Base-by-base conservation (phyloP, 30 jellyfish, hydroid and myxozoan genomes). In the Mastigias papua region DNA sequence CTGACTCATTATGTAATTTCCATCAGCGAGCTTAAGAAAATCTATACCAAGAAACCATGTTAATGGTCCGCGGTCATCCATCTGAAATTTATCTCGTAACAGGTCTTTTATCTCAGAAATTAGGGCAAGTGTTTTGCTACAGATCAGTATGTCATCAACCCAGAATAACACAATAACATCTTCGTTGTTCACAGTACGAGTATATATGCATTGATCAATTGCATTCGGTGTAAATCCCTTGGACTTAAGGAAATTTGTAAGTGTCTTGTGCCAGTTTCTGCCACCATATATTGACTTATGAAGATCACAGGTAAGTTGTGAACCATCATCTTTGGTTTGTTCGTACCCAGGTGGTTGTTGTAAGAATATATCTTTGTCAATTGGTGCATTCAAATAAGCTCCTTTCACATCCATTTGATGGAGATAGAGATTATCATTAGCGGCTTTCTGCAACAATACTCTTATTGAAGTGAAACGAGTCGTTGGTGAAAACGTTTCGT, bases 401-500 rank as follows among this genome's bases (percentile, higher is more conserved):
- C 75, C 74, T 42, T 79, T 79, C 10, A 51, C 81, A 48, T 79
- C 90, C 90, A 79, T 79, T 29, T 79, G 90, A 58, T 79, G 90
- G 5, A 79, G 2, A 22, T 79, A 31, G 28, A 79, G 34, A 2
- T 58, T 57, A 21, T 57, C 90, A 68, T 79, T 79, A 8, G 81
- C 64, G 2, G 90, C 82, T 61, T 79, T 79, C 15, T 79, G 90
- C 17, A 79, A 33, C 28, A 63, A 66, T 13, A 58, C 25, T 17
- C 90, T 86, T 54, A 79, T 79, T 51, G 90, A 79, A 1, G 81
- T 61, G 37, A 79, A 63, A 26, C 90, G 15, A 4, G 86, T 58
- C 3, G 90, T 79, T 22, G 90, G 90, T 16, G 82, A 79, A 79
- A 34, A 79, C 58, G 90, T 79, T 28, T 32, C 82, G 19, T 79